A percentile compares a stretch with the other conserved stretches of the same genome.
Conservation (phyloP, 2,888 invertebrate species). For the Eremobia ochroleuca region DNA sequence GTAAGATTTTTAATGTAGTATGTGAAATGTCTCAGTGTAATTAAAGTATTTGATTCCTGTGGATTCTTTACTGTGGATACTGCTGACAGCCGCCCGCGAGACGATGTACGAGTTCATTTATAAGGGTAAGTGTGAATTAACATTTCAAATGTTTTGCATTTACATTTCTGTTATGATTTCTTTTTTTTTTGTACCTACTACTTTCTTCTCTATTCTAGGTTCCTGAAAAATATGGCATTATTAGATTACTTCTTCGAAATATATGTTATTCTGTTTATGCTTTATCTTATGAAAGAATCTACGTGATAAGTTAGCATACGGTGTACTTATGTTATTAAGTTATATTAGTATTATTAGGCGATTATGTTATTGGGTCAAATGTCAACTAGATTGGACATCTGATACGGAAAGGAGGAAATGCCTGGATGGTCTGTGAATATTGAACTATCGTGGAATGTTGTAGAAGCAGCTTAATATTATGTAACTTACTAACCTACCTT, state of each 20-base stretch:
- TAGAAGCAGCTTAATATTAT: constrained; percentile 7
- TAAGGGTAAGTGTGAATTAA: constrained; percentile 71
- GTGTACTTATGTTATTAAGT: neutral
- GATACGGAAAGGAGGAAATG: neutral
- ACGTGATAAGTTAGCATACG: constrained; percentile 5
- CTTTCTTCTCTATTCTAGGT: constrained; percentile 5
- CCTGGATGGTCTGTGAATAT: neutral
- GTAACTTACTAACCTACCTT: neutral
- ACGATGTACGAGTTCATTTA: constrained; percentile 70
- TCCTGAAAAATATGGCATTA: neutral
- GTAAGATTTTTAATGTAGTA: constrained; percentile 72
- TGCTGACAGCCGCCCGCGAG: constrained; percentile 54
- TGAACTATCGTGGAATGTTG: neutral
- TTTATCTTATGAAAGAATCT: neutral
- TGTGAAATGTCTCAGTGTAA: constrained; percentile 79
- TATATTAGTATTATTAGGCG: neutral
- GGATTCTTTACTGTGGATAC: constrained; percentile 80
- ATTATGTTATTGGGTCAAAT: neutral
- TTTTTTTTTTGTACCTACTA: constrained; percentile 2
- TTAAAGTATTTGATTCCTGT: constrained; percentile 77
- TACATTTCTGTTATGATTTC: constrained; percentile 39
- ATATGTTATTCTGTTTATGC: constrained; percentile 22
- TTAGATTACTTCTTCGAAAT: constrained; percentile 10
- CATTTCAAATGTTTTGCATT: constrained; percentile 31
- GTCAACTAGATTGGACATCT: neutral